phyloP scores from a whole-genome alignment of 1,140 invertebrate genomes.

The Helicorthomorpha holstii region DNA sequence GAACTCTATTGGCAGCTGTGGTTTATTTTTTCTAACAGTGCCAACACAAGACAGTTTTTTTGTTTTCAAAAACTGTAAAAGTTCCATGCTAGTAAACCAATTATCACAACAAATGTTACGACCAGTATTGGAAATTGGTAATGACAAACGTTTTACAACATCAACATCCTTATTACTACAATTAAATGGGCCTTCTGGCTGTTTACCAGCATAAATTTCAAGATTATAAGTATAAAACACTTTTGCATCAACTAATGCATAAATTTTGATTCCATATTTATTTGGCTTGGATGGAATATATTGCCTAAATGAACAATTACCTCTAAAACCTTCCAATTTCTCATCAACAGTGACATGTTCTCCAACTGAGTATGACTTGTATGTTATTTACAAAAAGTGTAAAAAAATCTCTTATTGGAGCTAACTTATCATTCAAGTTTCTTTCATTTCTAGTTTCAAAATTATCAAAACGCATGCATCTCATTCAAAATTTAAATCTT shows the following conservation, averaged over 20 bases:
- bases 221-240: slow-evolving; percentile 10
- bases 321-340: slow-evolving; percentile 5
- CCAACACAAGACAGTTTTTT: slow-evolving; percentile 4
- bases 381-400: background rate
- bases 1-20: background rate
- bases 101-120: slow-evolving; percentile 9
- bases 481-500: background rate
- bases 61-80: slow-evolving; percentile 1
- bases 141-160: slow-evolving; percentile 3
- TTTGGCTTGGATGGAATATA: slow-evolving; percentile 15
- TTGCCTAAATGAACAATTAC: slow-evolving; percentile 6
- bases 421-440: background rate
- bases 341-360: slow-evolving; percentile 14
- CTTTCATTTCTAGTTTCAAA: background rate
- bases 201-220: slow-evolving; percentile 8
- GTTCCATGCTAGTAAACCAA: slow-evolving; percentile 8
- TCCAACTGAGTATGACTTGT: background rate
- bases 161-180: background rate
- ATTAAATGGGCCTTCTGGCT: background rate
- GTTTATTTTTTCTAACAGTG: background rate
- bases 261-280: slow-evolving; percentile 18
- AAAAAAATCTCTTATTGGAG: background rate
- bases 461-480: background rate
- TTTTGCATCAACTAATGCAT: slow-evolving; percentile 8
- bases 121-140: background rate